Conservation (phyloP, 2,113 vertebrate species). For the Azemiops feae region DNA sequence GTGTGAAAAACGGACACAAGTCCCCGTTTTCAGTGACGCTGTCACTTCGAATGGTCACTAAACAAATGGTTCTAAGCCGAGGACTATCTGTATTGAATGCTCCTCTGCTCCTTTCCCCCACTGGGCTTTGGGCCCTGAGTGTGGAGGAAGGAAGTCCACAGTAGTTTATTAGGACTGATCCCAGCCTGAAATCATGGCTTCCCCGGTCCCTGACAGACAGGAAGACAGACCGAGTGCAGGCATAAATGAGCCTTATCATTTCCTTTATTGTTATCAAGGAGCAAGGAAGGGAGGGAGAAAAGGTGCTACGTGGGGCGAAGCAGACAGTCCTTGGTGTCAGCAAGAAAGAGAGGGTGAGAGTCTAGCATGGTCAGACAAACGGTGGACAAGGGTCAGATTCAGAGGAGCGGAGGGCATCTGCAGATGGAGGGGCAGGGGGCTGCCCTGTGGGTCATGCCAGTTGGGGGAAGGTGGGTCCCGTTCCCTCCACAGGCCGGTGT, state of each 20-base stretch:
- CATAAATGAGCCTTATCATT: conserved; percentile 19
- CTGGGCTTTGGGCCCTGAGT: neutral
- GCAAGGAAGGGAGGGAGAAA: neutral
- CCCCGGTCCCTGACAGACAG: neutral
- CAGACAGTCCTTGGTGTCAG: conserved; percentile 32
- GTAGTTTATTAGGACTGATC: too few relatives aligned
- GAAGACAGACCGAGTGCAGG: conserved; percentile 1
- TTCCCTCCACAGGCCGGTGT: neutral
- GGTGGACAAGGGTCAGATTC: conserved; percentile 13
- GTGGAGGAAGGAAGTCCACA: neutral
- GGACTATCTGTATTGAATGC: neutral
- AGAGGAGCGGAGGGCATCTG: neutral
- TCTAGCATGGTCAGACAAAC: conserved; percentile 3
- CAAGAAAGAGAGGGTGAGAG: neutral
- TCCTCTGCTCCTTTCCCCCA: neutral
- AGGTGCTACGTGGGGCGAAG: conserved; percentile 25
- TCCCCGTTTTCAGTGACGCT: neutral
- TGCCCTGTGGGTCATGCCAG: conserved; percentile 19
- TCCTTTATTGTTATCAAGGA: conserved; percentile 24
- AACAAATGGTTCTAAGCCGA: neutral
- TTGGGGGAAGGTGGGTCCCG: neutral
- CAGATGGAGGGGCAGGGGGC: neutral
- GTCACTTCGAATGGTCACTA: neutral
- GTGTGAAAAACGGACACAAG: neutral
- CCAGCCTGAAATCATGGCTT: neutral